phyloP scores from a whole-genome alignment of 2,888 invertebrate genomes.

The Cremastinae sp. region DNA sequence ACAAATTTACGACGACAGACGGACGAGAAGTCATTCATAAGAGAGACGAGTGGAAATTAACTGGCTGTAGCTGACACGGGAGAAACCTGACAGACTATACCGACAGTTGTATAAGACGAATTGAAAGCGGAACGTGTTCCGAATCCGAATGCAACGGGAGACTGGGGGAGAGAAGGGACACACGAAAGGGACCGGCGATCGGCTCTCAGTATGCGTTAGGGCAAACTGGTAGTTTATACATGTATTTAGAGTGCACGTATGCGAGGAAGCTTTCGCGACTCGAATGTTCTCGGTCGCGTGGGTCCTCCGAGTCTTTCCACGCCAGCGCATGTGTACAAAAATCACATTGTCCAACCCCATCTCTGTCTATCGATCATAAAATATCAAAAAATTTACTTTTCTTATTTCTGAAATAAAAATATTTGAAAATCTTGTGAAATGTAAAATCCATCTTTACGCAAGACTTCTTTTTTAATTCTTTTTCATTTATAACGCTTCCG shows the following conservation, averaged over 20 bases:
- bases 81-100: constrained; percentile 64
- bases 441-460: too few relatives aligned
- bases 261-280: not conserved
- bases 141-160: constrained; percentile 60
- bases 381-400: too few relatives aligned
- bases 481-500: too few relatives aligned
- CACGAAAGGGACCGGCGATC: constrained; percentile 45
- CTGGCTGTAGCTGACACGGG: constrained; percentile 64
- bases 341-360: too few relatives aligned
- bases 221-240: constrained; percentile 32
- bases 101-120: constrained; percentile 66
- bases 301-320: too few relatives aligned
- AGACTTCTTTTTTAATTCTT: too few relatives aligned
- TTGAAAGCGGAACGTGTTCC: constrained; percentile 65
- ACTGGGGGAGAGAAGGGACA: constrained; percentile 45
- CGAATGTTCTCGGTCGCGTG: too few relatives aligned
- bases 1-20: constrained; percentile 59
- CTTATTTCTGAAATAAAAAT: too few relatives aligned
- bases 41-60: constrained; percentile 64
- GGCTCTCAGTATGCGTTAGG: constrained; percentile 43
- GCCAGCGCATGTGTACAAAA: too few relatives aligned
- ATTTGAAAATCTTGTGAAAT: too few relatives aligned
- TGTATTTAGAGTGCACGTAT: not conserved
- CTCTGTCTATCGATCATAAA: too few relatives aligned
- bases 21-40: constrained; percentile 60